Evolutionary conservation across 2,888 invertebrate genomes (phyloP).

Genomic region (Patella pellucida): DNA sequence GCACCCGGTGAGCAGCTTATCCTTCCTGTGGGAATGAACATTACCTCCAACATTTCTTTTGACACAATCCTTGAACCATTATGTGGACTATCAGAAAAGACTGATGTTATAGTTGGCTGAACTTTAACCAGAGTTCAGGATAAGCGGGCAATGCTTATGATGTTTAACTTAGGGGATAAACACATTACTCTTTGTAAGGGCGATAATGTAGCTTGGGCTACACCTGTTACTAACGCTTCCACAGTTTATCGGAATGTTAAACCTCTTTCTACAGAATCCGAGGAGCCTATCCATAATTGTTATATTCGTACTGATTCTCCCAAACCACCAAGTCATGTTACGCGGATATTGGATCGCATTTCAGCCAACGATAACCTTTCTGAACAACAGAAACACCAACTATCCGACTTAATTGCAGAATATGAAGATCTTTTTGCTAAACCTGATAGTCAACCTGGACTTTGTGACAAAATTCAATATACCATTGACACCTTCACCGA

Average conservation of each 20-base stretch:
- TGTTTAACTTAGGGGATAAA: slow-evolving; percentile 6
- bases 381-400: not conserved
- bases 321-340: not conserved
- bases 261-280: too few relatives aligned
- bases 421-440: not conserved
- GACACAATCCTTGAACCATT: slow-evolving; percentile 6
- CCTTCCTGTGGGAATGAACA: slow-evolving; percentile 2
- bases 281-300: not conserved
- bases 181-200: too few relatives aligned
- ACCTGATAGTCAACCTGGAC: not conserved
- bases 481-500: not conserved
- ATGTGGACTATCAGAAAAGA: not conserved
- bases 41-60: not conserved
- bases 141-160: not conserved
- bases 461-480: not conserved
- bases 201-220: too few relatives aligned
- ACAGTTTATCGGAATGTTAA: too few relatives aligned
- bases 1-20: not conserved
- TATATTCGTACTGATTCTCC: not conserved
- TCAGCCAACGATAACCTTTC: not conserved
- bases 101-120: slow-evolving; percentile 1
- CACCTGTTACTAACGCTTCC: too few relatives aligned
- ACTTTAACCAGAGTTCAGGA: not conserved
- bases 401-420: not conserved
- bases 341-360: not conserved